phyloP scores from a whole-genome alignment of 2,797 vertebrate species.

The Anniella stebbinsi region DNA sequence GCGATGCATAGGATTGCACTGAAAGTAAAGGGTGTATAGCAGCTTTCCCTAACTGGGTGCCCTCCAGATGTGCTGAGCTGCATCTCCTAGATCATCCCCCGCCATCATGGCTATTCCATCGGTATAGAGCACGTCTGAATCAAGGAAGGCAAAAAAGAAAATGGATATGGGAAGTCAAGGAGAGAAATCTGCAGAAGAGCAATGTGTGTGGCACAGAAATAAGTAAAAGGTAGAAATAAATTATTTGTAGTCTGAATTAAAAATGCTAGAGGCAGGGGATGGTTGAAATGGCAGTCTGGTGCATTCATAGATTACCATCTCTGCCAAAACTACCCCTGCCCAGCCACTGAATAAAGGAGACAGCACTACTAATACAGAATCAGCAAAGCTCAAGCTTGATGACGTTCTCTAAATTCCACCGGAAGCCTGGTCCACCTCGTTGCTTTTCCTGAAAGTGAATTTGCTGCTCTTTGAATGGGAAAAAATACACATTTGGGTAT shows the following conservation, averaged over 20 bases:
- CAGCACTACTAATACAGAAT: background rate
- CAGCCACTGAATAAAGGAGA: background rate
- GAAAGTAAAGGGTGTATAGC: slow-evolving; percentile 34
- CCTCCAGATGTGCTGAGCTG: too few relatives aligned
- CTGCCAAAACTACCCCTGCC: background rate
- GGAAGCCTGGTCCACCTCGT: background rate
- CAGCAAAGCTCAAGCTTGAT: too few relatives aligned
- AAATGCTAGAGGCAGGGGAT: slow-evolving; percentile 4
- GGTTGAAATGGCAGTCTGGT: background rate
- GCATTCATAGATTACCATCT: background rate
- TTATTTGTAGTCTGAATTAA: background rate
- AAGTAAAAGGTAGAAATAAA: background rate
- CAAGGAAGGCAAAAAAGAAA: slow-evolving; percentile 18
- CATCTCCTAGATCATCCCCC: too few relatives aligned
- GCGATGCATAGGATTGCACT: background rate
- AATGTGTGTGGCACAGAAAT: background rate
- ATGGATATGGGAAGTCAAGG: background rate
- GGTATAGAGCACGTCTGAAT: background rate
- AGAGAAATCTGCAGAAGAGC: background rate
- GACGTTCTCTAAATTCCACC: background rate
- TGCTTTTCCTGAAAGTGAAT: too few relatives aligned
- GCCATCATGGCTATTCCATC: background rate
- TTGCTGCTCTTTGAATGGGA: too few relatives aligned
- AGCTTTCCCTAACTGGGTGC: too few relatives aligned
- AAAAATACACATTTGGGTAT: too few relatives aligned